Evolutionary conservation across 2,113 vertebrate genomes (phyloP).

Genomic region (Danionella cerebrum): DNA sequence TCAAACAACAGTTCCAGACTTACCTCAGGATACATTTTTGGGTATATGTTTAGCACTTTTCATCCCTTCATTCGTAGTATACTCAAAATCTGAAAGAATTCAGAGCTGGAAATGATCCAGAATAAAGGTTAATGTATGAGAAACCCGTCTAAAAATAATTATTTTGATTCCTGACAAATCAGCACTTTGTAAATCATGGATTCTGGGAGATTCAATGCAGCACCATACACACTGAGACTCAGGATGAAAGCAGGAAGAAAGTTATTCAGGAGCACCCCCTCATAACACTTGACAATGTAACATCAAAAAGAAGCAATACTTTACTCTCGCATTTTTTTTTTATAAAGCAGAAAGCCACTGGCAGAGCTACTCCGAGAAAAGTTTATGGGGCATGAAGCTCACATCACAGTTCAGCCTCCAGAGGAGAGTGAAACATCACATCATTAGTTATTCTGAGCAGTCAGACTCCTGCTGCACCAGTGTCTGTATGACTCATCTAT

Average conservation of each 20-base stretch:
- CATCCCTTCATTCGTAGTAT: no score
- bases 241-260: no score
- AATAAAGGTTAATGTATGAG: no score
- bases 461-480: neutral
- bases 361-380: neutral
- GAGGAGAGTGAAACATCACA: slow-evolving; percentile 28
- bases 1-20: neutral
- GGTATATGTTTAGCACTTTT: no score
- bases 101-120: no score
- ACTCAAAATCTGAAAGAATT: no score
- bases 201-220: neutral
- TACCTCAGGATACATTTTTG: no score
- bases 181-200: neutral
- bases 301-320: neutral
- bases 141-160: no score
- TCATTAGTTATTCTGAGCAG: slow-evolving; percentile 24
- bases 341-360: neutral
- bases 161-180: neutral
- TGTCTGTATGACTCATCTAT: neutral
- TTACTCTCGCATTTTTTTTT: neutral
- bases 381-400: neutral
- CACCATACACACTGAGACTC: neutral
- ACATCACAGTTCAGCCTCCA: slow-evolving; percentile 14
- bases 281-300: neutral
- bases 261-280: neutral